These are phyloP conservation scores for Drosophila repletoides DNA, from an alignment of 1,140 invertebrate genomes.

Conservation along the genomic window DNA sequence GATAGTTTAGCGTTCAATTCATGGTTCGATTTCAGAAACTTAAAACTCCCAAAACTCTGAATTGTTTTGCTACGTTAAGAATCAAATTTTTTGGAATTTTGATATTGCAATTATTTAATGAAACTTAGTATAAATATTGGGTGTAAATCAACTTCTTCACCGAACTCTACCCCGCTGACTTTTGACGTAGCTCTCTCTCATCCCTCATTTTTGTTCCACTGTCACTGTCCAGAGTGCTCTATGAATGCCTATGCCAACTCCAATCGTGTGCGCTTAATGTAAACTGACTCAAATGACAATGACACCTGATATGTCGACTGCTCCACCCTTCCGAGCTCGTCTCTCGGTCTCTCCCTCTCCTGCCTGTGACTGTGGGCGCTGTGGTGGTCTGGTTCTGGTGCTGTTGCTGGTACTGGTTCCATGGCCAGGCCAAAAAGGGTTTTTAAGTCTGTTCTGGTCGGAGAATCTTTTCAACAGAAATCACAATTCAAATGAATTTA, in stretches of 20 bases:
- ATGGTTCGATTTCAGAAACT: too few relatives aligned
- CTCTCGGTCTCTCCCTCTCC: neutral
- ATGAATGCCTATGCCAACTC: conserved; percentile 63
- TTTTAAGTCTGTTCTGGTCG: conserved; percentile 9
- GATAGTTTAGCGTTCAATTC: too few relatives aligned
- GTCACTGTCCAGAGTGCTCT: conserved; percentile 15
- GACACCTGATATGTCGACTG: conserved; percentile 78
- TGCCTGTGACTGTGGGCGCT: conserved; percentile 25
- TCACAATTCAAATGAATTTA: conserved; percentile 82
- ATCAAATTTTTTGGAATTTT: too few relatives aligned
- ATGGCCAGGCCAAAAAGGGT: too few relatives aligned
- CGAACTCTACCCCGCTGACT: too few relatives aligned
- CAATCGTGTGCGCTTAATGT: conserved; percentile 73
- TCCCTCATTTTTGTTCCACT: too few relatives aligned
- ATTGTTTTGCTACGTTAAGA: too few relatives aligned
- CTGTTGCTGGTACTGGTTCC: conserved; percentile 23
- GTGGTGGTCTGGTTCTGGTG: conserved; percentile 58
- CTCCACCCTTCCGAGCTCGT: neutral
- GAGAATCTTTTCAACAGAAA: conserved; percentile 76
- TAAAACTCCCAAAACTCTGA: too few relatives aligned
- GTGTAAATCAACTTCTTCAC: too few relatives aligned
- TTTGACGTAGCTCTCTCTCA: neutral
- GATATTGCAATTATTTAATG: too few relatives aligned
- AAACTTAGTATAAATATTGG: too few relatives aligned
- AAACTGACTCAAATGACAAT: conserved; percentile 82